Evolutionary conservation across 2,113 vertebrate species (phyloP), one percentile per base, ranked within the genome.

Genomic region (Onychorhynchus coronatus): DNA sequence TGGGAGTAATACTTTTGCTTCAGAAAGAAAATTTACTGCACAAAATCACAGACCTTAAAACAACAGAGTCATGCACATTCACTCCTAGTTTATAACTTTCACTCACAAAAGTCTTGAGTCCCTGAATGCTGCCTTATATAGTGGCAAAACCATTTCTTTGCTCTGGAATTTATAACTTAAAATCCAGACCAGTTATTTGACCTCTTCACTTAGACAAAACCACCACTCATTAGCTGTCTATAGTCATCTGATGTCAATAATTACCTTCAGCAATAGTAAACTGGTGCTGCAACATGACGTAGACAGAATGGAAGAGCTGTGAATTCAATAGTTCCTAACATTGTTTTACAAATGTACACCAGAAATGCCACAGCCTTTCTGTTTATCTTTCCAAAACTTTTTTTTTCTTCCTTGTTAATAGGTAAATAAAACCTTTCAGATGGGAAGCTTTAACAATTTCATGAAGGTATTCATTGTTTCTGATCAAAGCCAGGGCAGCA

Each of bases 211-310:
- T 49, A 31, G 31, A 30, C 53, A 39, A 88, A 91, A 16, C 6
- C 16, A 68, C 0, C 0, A 25, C 24, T 73, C 5, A 21, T 55
- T 68, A 61, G 14, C 15, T 75, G 25, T 58, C 39, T 68, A 6
- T 30, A 68, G 20, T 11, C 20, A 73, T 76, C 53, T 93, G 44
- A 41, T 88, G 14, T 41, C 31, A 67, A 12, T 50, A 44, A 30
- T 65, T 52, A 28, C 24, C 41, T 89, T 41, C 53, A 77, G 47
- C 6, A 83, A 47, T 27, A 83, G n/a, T 44, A 84, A 86, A 37
- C 44, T 56, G 55, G 21, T 49, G 33, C 35, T 80, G 75, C 0
- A 2, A 37, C 0, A 0, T 16, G 58, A 39, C 39, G 27, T 75
- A 63, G 83, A 53, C 25, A 71, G 39, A 79, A 31, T 8, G 21